Evolutionary conservation across 2,113 vertebrate species (phyloP), one percentile per base, ranked within the genome.

Genomic region (Epinephelus lanceolatus): DNA sequence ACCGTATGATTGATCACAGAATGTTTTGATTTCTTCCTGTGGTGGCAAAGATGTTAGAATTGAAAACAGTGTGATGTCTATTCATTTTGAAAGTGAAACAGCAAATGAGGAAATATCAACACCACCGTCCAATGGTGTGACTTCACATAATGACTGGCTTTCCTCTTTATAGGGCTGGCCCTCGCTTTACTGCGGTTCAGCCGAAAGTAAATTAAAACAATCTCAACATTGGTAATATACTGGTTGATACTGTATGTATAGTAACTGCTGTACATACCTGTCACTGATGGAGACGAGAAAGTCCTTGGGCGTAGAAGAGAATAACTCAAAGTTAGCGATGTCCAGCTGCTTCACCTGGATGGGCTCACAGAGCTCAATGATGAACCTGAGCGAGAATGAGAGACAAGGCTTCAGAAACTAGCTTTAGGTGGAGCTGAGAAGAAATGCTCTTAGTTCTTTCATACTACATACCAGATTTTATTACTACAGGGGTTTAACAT

Each of bases 401-500:
- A 60, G 63, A 51, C 59, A 67, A 77, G 45, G 30, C 51, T 53
- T 56, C 21, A 23, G 61, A 40, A 30, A 0, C 0, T 3, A 5
- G 8, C 17, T 37, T 75, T 37, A 75, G 25, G 13, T 12, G 30
- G 3, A 68, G 18, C 19, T 15, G 8, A 55, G 67, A 62, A 42
- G 0, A 63, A 25, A 33, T 14, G 10, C 27, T 57, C 15, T 19
- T 37, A 37, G 33, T 37, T 37, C 33, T 37, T 37, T 37, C 33
- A 55, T 8, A 30, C 9, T 45, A 73, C 96, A 89, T 93, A 99
- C 98, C 98, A 99, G 89, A 99, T 98, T 95, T 99, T 99, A 86
- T 97, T 97, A 90, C 98, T 99, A 87, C 98, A 99, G 42, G 98
- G 98, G 88, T 99, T 99, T 77, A 99, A 91, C 98, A 99, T 99